Base-by-base conservation (phyloP, 2,113 vertebrate genomes). In the Rhinopithecus roxellana region DNA sequence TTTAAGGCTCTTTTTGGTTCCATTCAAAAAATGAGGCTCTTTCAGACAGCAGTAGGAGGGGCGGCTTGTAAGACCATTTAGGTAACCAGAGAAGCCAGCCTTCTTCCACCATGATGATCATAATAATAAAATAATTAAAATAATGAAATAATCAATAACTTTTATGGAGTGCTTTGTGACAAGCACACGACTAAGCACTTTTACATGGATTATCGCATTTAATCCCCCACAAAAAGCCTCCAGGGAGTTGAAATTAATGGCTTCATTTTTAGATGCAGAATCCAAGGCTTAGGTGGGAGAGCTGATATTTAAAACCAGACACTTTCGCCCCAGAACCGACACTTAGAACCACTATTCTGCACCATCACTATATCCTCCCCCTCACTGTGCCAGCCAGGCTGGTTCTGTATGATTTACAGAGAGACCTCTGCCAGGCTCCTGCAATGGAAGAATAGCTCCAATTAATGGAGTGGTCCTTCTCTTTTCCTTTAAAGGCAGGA, bases 61-160 rank as follows among this genome's bases (percentile, higher is more conserved):
- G 45, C 23, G 0, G 1, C 52, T 16, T 81, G 17, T 45, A 20
- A 78, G 83, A n/a, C 43, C 64, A 2, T 45, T 82, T 45, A 25
- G 79, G 61, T 32, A 16, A 20, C 43, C 25, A 32, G 61, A 85
- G 50, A 40, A 80, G 40, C 55, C 79, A 59, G 50, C 72, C 13
- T 0, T 70, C 74, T 70, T 85, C 61, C 18, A 55, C 32, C 45
- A 2, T 1, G n/a, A 5, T 4, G 38, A 9, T 6, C 64, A 75
- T 82, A 2, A 79, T 64, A 70, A 95, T 77, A 72, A 90, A 94
- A 95, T 93, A 88, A 96, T 93, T 38, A 91, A 92, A 89, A 86
- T 79, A 89, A 81, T 95, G 72, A 93, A 78, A 77, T 82, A 72
- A 93, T 95, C 96, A 72, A 75, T 96, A 94, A 77, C 35, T 64